Evolutionary conservation across 2,113 vertebrate genomes (phyloP).

Genomic region (Callospermophilus lateralis): DNA sequence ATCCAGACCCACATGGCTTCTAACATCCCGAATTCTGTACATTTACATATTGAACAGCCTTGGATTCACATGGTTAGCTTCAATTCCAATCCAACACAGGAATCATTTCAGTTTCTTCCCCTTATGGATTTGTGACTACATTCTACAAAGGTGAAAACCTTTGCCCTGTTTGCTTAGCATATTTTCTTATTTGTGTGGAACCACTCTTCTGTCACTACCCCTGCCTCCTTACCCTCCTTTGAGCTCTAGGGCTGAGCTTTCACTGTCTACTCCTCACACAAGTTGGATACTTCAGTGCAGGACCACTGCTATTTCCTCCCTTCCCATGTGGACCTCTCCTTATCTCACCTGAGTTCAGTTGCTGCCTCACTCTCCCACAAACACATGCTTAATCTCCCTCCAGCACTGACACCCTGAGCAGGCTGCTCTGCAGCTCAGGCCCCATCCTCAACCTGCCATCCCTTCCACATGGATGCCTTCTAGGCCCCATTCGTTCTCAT

Average conservation of each 20-base stretch:
- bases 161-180: neutral
- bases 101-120: slow-evolving; percentile 20
- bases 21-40: neutral
- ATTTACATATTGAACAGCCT: neutral
- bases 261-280: neutral
- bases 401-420: neutral
- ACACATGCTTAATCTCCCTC: neutral
- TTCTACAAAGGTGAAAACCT: neutral
- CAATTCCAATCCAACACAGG: neutral
- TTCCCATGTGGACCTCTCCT: neutral
- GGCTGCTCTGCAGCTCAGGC: neutral
- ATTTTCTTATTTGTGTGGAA: neutral
- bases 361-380: neutral
- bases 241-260: neutral
- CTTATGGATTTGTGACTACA: neutral
- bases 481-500: neutral
- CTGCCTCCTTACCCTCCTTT: neutral
- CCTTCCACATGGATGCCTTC: neutral
- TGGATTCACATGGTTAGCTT: neutral
- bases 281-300: neutral
- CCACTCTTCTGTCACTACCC: neutral
- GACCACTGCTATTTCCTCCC: neutral
- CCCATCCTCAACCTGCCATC: neutral
- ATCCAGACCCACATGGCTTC: neutral
- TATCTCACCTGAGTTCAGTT: neutral